Evolutionary conservation across 1,140 invertebrate species (phyloP), one percentile per base, ranked within the genome.

Genomic region (Philopotamus ludificatus): DNA sequence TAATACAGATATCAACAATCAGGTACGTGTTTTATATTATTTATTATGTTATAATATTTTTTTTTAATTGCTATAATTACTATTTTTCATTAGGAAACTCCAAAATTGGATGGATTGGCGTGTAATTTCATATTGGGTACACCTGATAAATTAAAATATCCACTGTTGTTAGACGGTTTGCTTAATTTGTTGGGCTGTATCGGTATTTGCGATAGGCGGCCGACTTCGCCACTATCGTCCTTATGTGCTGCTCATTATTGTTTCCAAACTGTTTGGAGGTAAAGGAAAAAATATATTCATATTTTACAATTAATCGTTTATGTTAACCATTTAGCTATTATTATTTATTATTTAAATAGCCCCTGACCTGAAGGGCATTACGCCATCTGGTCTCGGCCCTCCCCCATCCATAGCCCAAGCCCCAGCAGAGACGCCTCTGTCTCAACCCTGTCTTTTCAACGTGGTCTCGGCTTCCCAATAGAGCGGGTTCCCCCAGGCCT

Each of bases 41-140:
- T 47, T 47, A 9, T 47, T 47, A 16, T 47, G 10, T 7, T 45
- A 9, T 45, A 45, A 45, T 45, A 45, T 15, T 18, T 45, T n/a
- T 45, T 9, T n/a, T n/a, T 45, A n/a, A 45, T 45, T 15, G 16
- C 8, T 45, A 9, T 45, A 45, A 39, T 39, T 7, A 39, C n/a
- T 39, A 39, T 39, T 45, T 45, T 8, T 45, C 44, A 3, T 4
- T 63, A 81, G 78, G 79, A 81, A 60, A 81, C 79, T 23, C 78
- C 79, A 0, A 96, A 95, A 77, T 79, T 98, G 34, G 95, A 98
- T 81, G 95, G 95, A 20, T 78, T 98, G 77, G 94, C 95, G 1
- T 93, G 93, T 74, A 97, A 94, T 80, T 97, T 97, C 73, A 89
- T 97, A 34, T 78, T 97, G 20, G 92, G 92, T 26, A 93, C 91